A percentile compares a stretch with the other conserved stretches of the same genome.
Evolutionary conservation across 2,113 vertebrate species (phyloP).

Genomic region (Bettongia penicillata): DNA sequence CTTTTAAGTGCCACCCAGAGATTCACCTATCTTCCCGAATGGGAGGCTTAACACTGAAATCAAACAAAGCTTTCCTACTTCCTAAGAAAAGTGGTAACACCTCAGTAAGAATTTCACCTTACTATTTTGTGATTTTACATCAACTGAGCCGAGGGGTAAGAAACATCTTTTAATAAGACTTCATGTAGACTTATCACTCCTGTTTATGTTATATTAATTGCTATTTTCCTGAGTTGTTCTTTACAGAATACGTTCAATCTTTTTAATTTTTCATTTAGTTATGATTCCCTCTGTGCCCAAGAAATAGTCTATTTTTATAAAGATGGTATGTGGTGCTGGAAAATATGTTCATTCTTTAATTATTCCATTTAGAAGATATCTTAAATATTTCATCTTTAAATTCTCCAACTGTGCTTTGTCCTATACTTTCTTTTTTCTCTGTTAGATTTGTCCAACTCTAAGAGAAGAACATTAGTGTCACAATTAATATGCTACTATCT

Average conservation of each 20-base stretch:
- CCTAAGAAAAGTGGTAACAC: background rate
- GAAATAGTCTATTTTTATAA: background rate
- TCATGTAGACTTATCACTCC: background rate
- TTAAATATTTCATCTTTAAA: background rate
- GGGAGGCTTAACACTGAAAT: background rate
- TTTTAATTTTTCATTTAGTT: background rate
- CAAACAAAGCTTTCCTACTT: background rate
- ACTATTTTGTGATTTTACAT: background rate
- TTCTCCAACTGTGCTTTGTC: background rate
- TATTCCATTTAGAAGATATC: background rate
- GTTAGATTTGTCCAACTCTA: background rate
- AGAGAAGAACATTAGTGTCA: background rate
- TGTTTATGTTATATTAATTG: background rate
- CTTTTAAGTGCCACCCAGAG: background rate
- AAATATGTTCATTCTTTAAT: background rate
- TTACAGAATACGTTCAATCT: background rate
- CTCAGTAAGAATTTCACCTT: background rate
- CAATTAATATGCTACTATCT: background rate
- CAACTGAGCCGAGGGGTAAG: background rate
- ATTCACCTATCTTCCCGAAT: background rate
- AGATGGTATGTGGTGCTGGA: background rate
- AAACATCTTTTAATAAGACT: background rate
- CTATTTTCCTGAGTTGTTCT: background rate
- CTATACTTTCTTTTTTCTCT: background rate
- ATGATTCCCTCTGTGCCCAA: background rate